Percentiles rank a stretch among this genome's conserved stretches.
phyloP scores from a whole-genome alignment of 2,113 vertebrate species.

The Drymodes brunneopygia region DNA sequence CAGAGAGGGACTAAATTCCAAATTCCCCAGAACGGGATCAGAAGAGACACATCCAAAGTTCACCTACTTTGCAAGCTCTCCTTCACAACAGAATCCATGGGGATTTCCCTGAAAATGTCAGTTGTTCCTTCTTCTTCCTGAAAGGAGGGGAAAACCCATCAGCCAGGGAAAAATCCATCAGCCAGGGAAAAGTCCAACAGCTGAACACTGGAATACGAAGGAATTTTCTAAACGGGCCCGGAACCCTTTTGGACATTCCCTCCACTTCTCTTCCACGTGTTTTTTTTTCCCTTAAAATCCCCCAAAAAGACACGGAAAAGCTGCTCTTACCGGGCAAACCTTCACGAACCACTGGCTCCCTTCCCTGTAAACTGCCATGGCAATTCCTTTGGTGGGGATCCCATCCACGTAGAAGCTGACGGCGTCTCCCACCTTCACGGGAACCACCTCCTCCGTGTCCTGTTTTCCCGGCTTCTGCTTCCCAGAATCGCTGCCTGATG shows the following conservation, averaged over 20 bases:
- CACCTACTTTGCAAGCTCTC: slow-evolving; percentile 70
- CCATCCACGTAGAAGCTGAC: slow-evolving; percentile 71
- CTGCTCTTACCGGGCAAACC: slow-evolving; percentile 55
- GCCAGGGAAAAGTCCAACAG: background rate
- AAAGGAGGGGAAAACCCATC: background rate
- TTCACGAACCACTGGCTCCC: slow-evolving; percentile 20
- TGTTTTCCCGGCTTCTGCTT: background rate
- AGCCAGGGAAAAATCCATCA: background rate
- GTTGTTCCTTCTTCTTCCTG: slow-evolving; percentile 74
- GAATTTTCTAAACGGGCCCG: background rate
- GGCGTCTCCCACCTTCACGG: slow-evolving; percentile 70
- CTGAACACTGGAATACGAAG: background rate
- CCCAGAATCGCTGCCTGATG: rapidly evolving
- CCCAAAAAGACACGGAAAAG: background rate
- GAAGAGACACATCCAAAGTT: background rate
- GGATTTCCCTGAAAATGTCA: slow-evolving; percentile 58
- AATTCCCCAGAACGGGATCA: rapidly evolving
- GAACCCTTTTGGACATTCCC: background rate
- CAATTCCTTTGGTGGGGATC: slow-evolving; percentile 67
- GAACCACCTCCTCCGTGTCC: background rate
- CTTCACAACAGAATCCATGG: slow-evolving; percentile 69
- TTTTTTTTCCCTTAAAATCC: background rate
- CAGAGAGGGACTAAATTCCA: background rate
- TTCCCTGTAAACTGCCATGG: slow-evolving; percentile 53
- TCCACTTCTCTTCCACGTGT: background rate